These are phyloP conservation scores for Melipona beecheii DNA, from an alignment of 2,888 invertebrate genomes.

Conservation along the genomic window DNA sequence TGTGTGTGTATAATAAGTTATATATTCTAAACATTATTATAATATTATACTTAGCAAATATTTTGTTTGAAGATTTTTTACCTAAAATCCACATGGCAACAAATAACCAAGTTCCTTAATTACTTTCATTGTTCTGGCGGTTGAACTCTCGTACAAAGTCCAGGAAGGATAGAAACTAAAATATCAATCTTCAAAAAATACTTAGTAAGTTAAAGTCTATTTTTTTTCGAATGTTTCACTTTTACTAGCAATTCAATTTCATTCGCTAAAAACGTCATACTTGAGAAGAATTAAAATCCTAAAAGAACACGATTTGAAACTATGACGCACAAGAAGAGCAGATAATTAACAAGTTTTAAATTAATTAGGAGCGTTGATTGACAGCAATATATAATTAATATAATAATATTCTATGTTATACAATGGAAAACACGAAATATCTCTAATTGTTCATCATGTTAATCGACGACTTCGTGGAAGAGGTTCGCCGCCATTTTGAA, in stretches of 20 bases:
- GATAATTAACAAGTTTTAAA: neutral
- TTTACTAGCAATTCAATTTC: neutral
- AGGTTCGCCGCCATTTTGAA: conserved; percentile 76
- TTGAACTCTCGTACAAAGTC: conserved; percentile 79
- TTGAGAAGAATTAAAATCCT: neutral
- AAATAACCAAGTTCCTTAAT: conserved; percentile 80
- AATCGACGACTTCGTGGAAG: conserved; percentile 76
- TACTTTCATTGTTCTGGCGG: conserved; percentile 82
- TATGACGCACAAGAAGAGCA: neutral
- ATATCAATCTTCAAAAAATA: conserved; percentile 20
- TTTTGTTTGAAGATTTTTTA: conserved; percentile 76
- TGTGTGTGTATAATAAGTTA: conserved; percentile 47
- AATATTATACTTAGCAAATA: conserved; percentile 79
- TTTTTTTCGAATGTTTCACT: neutral
- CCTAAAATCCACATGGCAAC: conserved; percentile 81
- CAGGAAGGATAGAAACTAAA: conserved; percentile 30
- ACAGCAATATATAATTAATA: neutral
- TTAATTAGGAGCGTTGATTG: neutral
- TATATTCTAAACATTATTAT: conserved; percentile 74
- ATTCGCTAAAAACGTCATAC: neutral
- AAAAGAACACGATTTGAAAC: neutral
- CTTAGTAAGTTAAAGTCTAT: conserved; percentile 1
- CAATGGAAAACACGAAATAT: conserved; percentile 34
- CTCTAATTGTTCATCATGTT: conserved; percentile 17
- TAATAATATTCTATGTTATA: neutral